These are phyloP conservation scores for Sebastes minor DNA, from an alignment of 2,797 vertebrate species.

Conservation along the genomic window DNA sequence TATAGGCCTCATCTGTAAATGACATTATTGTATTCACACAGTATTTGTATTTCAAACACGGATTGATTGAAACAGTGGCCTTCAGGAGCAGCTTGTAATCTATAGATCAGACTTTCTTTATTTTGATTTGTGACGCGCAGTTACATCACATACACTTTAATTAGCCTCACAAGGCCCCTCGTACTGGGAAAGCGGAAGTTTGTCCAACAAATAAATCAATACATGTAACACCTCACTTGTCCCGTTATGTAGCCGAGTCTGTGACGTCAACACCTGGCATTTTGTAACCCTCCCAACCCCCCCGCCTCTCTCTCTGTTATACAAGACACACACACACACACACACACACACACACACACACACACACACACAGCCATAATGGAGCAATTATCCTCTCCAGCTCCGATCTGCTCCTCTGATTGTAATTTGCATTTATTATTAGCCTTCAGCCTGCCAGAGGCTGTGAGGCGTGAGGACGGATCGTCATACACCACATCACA, in stretches of 20 bases:
- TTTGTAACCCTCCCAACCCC: background rate
- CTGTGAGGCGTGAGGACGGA: slow-evolving; percentile 55
- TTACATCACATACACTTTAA: slow-evolving; percentile 54
- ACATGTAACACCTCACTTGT: slow-evolving; percentile 17
- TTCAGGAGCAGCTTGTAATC: background rate
- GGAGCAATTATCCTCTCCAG: slow-evolving; percentile 79
- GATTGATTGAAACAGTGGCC: background rate
- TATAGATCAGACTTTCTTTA: background rate
- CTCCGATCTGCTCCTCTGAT: slow-evolving; percentile 72
- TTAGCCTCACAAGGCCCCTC: slow-evolving; percentile 49
- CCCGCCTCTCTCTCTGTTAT: background rate
- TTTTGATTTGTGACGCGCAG: background rate
- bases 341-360: slow-evolving; percentile 17
- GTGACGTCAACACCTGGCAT: slow-evolving; percentile 47
- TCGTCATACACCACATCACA: slow-evolving; percentile 56
- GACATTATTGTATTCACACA: background rate
- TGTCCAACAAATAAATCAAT: slow-evolving; percentile 62
- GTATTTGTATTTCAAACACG: background rate
- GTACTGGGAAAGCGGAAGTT: slow-evolving; percentile 44
- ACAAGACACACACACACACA: slow-evolving; percentile 23
- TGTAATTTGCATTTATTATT: slow-evolving; percentile 83
- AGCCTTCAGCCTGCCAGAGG: slow-evolving; percentile 60
- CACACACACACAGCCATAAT: slow-evolving; percentile 61
- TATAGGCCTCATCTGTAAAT: background rate
- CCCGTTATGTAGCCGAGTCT: slow-evolving; percentile 30